phyloP scores from a whole-genome alignment of 2,113 vertebrate species.

The Columba livia region DNA sequence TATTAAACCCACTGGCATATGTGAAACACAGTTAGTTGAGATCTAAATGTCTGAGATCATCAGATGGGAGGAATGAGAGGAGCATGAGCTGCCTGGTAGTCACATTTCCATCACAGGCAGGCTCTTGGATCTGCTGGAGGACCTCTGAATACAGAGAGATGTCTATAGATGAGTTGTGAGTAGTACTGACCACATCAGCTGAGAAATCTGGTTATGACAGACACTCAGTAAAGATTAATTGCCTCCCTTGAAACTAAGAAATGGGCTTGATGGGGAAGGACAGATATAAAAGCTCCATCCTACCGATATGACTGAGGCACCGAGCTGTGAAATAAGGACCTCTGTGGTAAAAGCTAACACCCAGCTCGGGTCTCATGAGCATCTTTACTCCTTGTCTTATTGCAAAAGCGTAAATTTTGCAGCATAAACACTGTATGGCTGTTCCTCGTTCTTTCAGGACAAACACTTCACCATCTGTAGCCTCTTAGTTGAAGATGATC shows the following conservation, averaged over 20 bases:
- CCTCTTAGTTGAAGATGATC: not conserved
- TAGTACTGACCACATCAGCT: not conserved
- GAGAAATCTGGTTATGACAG: not conserved
- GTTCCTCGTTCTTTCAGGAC: not conserved
- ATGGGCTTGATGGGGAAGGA: not conserved
- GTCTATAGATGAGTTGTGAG: not conserved
- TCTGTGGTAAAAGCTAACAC: not conserved
- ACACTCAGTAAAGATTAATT: not conserved
- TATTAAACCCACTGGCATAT: not conserved
- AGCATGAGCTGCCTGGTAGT: not conserved
- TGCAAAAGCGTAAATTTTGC: not conserved
- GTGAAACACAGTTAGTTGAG: not conserved
- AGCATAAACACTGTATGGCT: not conserved
- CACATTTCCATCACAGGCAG: not conserved
- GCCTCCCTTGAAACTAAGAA: not conserved
- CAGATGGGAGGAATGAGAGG: not conserved
- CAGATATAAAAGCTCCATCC: not conserved
- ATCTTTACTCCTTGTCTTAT: not conserved
- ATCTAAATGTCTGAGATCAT: not conserved
- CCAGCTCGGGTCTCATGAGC: not conserved
- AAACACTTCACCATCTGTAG: not conserved
- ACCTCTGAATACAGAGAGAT: not conserved
- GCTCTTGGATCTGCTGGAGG: not conserved
- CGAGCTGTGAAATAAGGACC: not conserved
- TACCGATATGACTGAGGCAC: not conserved